Evolutionary conservation across 2,888 invertebrate genomes (phyloP).

Genomic region (Spodoptera exigua): DNA sequence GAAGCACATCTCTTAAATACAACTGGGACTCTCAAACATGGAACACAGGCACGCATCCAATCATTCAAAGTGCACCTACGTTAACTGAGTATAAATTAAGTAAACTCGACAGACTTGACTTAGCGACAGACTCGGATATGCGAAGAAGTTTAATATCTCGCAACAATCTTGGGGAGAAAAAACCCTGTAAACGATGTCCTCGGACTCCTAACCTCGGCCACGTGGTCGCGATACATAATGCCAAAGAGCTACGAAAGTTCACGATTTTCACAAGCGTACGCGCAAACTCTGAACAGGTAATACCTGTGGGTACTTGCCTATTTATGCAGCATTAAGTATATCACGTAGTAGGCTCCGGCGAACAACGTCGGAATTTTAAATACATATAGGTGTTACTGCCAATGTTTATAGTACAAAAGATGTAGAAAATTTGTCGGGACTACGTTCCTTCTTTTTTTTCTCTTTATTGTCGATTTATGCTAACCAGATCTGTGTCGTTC

Average conservation of each 20-base stretch:
- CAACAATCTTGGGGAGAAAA: constrained; percentile 17
- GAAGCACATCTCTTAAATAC: no score
- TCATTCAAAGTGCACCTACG: no score
- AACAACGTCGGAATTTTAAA: constrained; percentile 83
- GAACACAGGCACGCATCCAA: no score
- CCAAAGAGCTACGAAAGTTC: constrained; percentile 50
- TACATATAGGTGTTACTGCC: constrained; percentile 78
- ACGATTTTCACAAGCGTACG: constrained; percentile 61
- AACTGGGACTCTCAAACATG: no score
- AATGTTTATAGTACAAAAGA: constrained; percentile 80
- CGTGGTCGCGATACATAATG: constrained; percentile 56
- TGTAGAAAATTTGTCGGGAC: constrained; percentile 63
- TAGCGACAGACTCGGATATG: constrained; percentile 20
- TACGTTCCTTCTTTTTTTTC: constrained; percentile 65
- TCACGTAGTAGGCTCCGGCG: constrained; percentile 83
- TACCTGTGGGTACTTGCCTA: constrained; percentile 66
- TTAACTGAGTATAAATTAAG: no score
- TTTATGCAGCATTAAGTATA: constrained; percentile 84
- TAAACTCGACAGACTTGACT: no score
- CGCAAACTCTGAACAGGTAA: constrained; percentile 71
- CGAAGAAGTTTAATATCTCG: constrained; percentile 38
- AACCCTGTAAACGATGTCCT: constrained; percentile 34
- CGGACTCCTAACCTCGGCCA: constrained; percentile 67
- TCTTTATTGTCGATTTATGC: constrained; percentile 82
- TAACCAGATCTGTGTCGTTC: constrained; percentile 54